These are phyloP conservation scores for Botia almorhae DNA, from an alignment of 2,797 vertebrate genomes.

Conservation along the genomic window DNA sequence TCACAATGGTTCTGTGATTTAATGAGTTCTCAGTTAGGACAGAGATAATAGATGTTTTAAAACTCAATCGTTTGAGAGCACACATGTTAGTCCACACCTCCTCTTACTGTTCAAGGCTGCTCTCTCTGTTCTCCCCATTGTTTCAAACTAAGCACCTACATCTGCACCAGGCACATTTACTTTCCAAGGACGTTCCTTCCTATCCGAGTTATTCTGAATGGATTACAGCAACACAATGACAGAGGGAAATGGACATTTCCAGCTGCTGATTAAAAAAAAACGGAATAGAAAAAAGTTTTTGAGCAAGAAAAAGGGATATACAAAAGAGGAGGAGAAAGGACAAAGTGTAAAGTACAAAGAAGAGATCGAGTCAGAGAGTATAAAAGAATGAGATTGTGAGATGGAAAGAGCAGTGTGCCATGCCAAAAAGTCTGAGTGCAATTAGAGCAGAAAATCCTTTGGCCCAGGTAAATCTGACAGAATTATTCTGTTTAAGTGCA, in stretches of 20 bases:
- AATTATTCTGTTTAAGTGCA: slow-evolving; percentile 46
- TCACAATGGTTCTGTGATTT: background rate
- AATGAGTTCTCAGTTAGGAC: slow-evolving; percentile 14
- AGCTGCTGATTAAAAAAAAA: slow-evolving; percentile 24
- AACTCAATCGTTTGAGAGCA: slow-evolving; percentile 3
- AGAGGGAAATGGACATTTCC: slow-evolving; percentile 33
- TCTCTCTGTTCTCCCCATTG: background rate
- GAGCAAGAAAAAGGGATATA: slow-evolving; percentile 18
- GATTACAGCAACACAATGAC: slow-evolving; percentile 28
- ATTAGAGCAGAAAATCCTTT: slow-evolving; percentile 53
- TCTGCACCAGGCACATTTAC: slow-evolving; percentile 25
- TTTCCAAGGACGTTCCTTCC: slow-evolving; percentile 31
- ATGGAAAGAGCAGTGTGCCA: slow-evolving; percentile 56
- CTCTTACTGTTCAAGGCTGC: background rate
- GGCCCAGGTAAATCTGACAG: slow-evolving; percentile 49
- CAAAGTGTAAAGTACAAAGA: slow-evolving; percentile 2
- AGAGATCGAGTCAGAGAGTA: slow-evolving; percentile 28
- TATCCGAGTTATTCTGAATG: slow-evolving; percentile 34
- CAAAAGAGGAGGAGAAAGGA: slow-evolving; percentile 1
- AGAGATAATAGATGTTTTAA: slow-evolving; percentile 4
- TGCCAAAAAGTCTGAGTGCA: slow-evolving; percentile 38
- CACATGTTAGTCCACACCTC: background rate
- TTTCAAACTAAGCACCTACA: slow-evolving; percentile 16
- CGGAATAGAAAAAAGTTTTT: background rate
- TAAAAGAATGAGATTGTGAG: slow-evolving; percentile 41